Conservation (phyloP, 1,140 invertebrate species). For the Drosophila parvula region DNA sequence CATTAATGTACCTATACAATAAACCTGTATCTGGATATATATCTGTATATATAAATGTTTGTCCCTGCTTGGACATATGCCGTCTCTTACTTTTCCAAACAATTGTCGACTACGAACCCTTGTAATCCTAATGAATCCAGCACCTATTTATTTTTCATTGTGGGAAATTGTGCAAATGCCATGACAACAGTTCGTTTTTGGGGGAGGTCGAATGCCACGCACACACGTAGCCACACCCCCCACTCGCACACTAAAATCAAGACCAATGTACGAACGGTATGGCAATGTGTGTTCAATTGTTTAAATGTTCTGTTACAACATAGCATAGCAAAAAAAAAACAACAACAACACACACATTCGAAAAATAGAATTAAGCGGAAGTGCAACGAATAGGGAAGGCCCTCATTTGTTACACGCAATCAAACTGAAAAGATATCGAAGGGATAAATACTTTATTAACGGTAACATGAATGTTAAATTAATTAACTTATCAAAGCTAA, state of each 20-base stretch:
- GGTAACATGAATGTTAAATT: fast-evolving
- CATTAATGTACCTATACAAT: slow-evolving; percentile 3
- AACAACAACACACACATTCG: slow-evolving; percentile 39
- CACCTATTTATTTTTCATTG: slow-evolving; percentile 81
- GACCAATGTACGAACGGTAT: slow-evolving; percentile 25
- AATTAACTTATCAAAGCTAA: background rate
- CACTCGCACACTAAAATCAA: slow-evolving; percentile 3
- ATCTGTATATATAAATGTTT: slow-evolving; percentile 3
- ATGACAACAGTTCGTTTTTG: slow-evolving; percentile 72
- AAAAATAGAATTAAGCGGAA: background rate
- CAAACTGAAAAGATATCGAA: background rate
- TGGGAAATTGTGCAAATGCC: slow-evolving; percentile 81
- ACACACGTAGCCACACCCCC: slow-evolving; percentile 4
- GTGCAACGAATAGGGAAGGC: background rate
- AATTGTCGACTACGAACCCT: slow-evolving; percentile 53
- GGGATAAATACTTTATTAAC: background rate
- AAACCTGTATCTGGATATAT: slow-evolving; percentile 1
- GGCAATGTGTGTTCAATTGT: slow-evolving; percentile 74
- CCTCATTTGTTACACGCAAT: background rate
- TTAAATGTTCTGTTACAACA: slow-evolving; percentile 76
- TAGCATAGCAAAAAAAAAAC: slow-evolving; percentile 57
- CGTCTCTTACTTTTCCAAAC: slow-evolving; percentile 25
- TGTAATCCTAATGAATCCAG: slow-evolving; percentile 82
- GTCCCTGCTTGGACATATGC: slow-evolving; percentile 10
- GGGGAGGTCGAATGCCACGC: slow-evolving; percentile 34